Percentiles rank a stretch among this genome's conserved stretches.
These are phyloP conservation scores for Mohoua ochrocephala DNA, from an alignment of 2,113 vertebrate genomes.

Conservation along the genomic window DNA sequence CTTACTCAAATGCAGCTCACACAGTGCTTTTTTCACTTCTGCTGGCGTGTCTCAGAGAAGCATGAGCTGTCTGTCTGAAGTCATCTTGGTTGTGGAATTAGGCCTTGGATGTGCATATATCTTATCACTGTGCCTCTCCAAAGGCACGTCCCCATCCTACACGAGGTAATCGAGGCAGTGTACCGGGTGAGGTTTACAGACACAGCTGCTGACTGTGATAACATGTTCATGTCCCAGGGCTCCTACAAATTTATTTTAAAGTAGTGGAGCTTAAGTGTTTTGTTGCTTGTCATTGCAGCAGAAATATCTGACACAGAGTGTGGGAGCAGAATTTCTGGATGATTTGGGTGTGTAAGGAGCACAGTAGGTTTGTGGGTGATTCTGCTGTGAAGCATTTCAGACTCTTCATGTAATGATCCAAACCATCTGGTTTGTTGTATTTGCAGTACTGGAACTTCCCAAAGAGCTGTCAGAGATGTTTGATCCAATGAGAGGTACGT, in stretches of 20 bases:
- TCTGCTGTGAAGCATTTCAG: not conserved
- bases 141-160: not conserved
- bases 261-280: not conserved
- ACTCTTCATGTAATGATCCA: not conserved
- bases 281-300: not conserved
- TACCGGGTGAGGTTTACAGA: not conserved
- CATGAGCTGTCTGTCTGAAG: not conserved
- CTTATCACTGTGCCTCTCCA: not conserved
- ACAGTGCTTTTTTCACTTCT: not conserved
- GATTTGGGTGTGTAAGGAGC: not conserved
- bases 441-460: conserved; percentile 91
- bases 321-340: not conserved
- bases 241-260: not conserved
- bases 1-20: not conserved
- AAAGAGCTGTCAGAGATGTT: conserved; percentile 98
- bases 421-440: conserved; percentile 34
- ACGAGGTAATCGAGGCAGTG: not conserved
- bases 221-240: not conserved
- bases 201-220: not conserved
- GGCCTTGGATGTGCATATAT: not conserved
- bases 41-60: rapidly evolving
- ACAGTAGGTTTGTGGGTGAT: not conserved
- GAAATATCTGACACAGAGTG: not conserved
- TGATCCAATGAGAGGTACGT: conserved; percentile 91
- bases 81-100: not conserved